phyloP scores from a whole-genome alignment of 1,140 invertebrate genomes.

The Melanaphis sacchari region DNA sequence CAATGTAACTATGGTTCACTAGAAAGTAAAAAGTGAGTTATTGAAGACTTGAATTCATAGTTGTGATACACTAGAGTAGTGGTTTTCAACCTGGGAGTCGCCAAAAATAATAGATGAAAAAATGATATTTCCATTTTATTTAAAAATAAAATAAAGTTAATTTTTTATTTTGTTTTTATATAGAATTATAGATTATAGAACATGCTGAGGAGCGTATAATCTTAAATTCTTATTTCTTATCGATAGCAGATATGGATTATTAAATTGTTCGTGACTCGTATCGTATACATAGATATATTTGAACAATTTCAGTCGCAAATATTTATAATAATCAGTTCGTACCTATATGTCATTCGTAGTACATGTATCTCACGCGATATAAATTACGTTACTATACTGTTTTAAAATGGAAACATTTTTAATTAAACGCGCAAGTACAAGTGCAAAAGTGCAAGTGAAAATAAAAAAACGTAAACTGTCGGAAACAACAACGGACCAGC shows the following conservation, averaged over 20 bases:
- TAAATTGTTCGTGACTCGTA: background rate
- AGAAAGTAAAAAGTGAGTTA: too few species aligned
- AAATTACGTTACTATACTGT: background rate
- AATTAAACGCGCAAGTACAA: background rate
- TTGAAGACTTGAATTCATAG: too few species aligned
- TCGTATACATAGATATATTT: background rate
- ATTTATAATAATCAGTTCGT: constrained; percentile 4
- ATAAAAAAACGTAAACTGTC: constrained; percentile 18
- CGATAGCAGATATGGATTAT: background rate
- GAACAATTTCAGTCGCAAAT: constrained; percentile 2
- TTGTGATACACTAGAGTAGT: too few species aligned
- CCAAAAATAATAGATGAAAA: too few species aligned
- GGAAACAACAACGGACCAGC: background rate
- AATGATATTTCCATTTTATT: too few species aligned
- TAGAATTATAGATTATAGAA: background rate
- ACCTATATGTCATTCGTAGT: background rate
- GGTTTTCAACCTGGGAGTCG: too few species aligned
- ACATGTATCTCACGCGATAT: background rate
- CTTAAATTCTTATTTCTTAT: too few species aligned
- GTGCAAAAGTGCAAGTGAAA: background rate
- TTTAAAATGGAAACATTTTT: constrained; percentile 9
- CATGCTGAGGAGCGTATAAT: background rate
- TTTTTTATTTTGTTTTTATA: background rate
- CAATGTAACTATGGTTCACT: too few species aligned
- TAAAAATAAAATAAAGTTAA: constrained; percentile 8